A percentile compares a stretch with the other conserved stretches of the same genome.
Conservation (phyloP, 2,888 invertebrate species). For the Lepidochrysops patricia region DNA sequence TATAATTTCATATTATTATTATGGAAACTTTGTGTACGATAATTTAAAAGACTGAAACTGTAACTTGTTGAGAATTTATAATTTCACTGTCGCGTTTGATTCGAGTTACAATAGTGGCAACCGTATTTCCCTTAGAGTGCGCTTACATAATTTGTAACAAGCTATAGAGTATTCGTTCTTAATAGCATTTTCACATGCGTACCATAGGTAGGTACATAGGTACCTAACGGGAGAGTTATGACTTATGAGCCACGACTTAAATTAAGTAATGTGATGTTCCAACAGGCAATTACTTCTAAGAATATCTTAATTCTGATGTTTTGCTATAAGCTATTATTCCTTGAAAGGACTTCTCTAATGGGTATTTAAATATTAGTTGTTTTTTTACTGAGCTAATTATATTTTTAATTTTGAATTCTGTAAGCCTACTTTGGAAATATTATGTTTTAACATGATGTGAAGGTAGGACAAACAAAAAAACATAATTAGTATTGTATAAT, state of each 20-base stretch:
- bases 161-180: slow-evolving; percentile 46
- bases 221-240: slow-evolving; percentile 39
- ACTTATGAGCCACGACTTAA: slow-evolving; percentile 37
- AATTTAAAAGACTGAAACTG: no score
- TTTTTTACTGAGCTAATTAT: no score
- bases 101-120: slow-evolving; percentile 13
- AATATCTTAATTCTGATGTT: background rate
- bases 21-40: no score
- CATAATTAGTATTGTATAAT: no score
- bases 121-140: slow-evolving; percentile 26
- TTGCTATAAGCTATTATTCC: background rate
- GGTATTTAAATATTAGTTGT: no score
- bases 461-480: no score
- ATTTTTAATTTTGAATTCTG: no score
- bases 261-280: slow-evolving; percentile 29
- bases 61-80: no score
- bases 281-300: background rate
- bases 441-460: no score
- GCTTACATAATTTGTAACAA: slow-evolving; percentile 50
- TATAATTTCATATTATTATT: no score
- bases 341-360: background rate
- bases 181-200: slow-evolving; percentile 48
- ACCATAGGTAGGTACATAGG: no score
- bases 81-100: background rate
- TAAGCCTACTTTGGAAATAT: no score